These are phyloP conservation scores for Anniella stebbinsi DNA, from an alignment of 2,797 vertebrate species.

Conservation along the genomic window DNA sequence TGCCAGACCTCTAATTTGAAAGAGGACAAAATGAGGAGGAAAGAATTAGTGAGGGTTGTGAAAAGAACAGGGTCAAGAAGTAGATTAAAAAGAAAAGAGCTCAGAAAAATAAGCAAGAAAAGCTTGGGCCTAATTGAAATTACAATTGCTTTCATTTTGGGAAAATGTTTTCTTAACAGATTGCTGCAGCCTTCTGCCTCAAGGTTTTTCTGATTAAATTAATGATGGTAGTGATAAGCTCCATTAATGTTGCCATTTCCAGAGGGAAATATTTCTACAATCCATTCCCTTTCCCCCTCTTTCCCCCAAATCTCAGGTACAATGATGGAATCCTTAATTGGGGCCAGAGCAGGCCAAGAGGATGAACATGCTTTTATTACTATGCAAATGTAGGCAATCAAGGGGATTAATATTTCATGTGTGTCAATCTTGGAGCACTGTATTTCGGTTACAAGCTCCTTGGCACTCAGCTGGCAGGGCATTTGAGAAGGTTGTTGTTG, in stretches of 20 bases:
- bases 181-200: conserved; percentile 77
- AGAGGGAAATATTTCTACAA: conserved; percentile 75
- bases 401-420: conserved; percentile 77
- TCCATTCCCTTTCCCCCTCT: conserved; percentile 49
- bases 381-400: conserved; percentile 75
- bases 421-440: conserved; percentile 59
- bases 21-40: fast-evolving
- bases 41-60: conserved; percentile 1
- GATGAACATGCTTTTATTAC: conserved; percentile 76
- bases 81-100: conserved; percentile 18
- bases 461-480: conserved; percentile 59
- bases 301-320: conserved; percentile 70
- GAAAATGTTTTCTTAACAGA: conserved; percentile 88
- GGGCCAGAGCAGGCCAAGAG: conserved; percentile 64
- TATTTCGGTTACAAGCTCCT: conserved; percentile 62
- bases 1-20: neutral
- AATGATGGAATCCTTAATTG: conserved; percentile 73
- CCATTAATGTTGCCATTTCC: conserved; percentile 83
- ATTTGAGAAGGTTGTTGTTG: conserved; percentile 48
- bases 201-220: conserved; percentile 84
- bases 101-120: conserved; percentile 8
- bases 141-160: conserved; percentile 85
- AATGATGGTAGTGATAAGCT: conserved; percentile 88
- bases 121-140: conserved; percentile 78
- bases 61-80: neutral